phyloP scores from a whole-genome alignment of 30 jellyfish, hydroid and myxozoan genomes.

The Rhopilema esculentum region DNA sequence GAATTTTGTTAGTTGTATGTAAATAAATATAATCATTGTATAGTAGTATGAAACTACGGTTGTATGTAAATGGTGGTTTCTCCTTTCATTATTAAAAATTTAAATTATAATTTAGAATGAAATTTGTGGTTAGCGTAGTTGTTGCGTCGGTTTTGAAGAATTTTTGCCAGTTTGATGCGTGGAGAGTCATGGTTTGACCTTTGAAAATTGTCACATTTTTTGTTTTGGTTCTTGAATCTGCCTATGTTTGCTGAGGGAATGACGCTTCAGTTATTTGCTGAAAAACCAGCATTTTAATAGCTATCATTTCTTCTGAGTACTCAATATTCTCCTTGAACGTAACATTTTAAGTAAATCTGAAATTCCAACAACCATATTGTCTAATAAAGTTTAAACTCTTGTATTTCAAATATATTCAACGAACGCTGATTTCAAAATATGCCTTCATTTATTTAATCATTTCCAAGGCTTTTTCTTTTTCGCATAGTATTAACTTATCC shows the following conservation, averaged over 20 bases:
- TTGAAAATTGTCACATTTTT: neutral
- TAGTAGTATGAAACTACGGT: neutral
- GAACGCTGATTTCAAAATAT: too few species aligned
- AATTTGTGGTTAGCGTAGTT: neutral
- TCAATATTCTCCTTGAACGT: too few species aligned
- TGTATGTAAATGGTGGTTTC: neutral
- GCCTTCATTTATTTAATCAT: too few species aligned
- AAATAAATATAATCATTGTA: neutral
- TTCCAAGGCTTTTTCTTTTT: too few species aligned
- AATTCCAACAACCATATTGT: too few species aligned
- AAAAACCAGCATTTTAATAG: too few species aligned
- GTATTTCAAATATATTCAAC: too few species aligned
- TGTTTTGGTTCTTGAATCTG: neutral
- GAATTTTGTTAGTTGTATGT: neutral
- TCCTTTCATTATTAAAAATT: neutral
- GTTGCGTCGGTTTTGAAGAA: slow-evolving; percentile 11
- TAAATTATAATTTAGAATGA: slow-evolving; percentile 9
- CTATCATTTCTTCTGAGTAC: too few species aligned
- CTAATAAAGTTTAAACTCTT: too few species aligned
- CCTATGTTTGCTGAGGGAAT: neutral
- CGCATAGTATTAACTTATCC: too few species aligned
- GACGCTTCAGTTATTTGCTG: too few species aligned
- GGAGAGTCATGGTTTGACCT: neutral
- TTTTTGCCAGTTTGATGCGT: neutral
- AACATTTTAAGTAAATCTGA: too few species aligned